phyloP scores from a whole-genome alignment of 2,113 vertebrate genomes.

The Struthio camelus region DNA sequence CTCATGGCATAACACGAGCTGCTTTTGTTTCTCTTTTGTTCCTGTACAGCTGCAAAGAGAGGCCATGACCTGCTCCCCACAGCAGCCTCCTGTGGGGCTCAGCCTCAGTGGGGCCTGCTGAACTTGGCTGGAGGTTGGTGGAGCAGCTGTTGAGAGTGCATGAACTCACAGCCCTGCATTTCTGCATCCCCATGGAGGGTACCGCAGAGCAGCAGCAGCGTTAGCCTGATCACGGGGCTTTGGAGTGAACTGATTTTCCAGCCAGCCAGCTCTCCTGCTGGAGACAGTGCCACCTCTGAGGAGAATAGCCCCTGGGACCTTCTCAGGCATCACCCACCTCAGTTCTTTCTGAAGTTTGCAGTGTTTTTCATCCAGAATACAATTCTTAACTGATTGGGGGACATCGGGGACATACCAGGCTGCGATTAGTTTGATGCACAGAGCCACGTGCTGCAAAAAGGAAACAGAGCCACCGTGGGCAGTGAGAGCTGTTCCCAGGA shows the following conservation, averaged over 20 bases:
- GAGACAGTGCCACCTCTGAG: background rate
- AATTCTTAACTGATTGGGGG: slow-evolving; percentile 81
- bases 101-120: no score
- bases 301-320: background rate
- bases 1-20: no score
- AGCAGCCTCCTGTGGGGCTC: no score
- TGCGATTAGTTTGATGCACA: slow-evolving; percentile 86
- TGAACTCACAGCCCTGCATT: background rate
- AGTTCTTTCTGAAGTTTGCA: slow-evolving; percentile 67
- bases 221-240: fast-evolving
- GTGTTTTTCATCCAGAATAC: slow-evolving; percentile 76
- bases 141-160: background rate
- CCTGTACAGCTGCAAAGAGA: no score
- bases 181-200: background rate
- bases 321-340: slow-evolving; percentile 55
- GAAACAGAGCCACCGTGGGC: background rate
- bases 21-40: no score
- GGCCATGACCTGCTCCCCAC: no score
- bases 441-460: slow-evolving; percentile 83
- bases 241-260: background rate
- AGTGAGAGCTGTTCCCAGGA: background rate
- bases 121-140: background rate
- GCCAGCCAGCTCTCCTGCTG: background rate
- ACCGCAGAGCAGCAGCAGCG: background rate
- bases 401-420: slow-evolving; percentile 90